Conservation (phyloP, 2,888 invertebrate species). For the Pteria penguin region DNA sequence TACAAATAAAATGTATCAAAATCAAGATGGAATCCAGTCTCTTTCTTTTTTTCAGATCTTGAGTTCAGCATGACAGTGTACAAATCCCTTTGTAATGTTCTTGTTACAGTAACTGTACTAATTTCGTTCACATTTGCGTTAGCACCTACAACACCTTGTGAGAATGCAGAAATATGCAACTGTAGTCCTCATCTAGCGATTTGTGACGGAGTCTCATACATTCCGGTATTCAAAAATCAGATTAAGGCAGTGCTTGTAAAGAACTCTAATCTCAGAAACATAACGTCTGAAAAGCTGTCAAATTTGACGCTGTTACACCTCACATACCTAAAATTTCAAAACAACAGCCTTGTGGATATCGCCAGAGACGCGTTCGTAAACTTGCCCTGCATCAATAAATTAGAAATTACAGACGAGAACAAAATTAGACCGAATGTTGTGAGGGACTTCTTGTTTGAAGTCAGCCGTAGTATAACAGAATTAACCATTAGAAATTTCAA, state of each 20-base stretch:
- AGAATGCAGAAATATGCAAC: not conserved
- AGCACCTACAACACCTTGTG: no score
- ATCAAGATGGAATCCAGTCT: no score
- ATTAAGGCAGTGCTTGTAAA: not conserved
- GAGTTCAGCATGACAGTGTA: no score
- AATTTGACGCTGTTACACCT: not conserved
- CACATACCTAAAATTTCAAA: not conserved
- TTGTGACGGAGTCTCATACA: not conserved
- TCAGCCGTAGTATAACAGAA: not conserved
- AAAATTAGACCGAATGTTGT: not conserved
- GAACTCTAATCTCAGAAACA: not conserved
- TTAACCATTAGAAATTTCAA: not conserved
- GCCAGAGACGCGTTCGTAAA: not conserved
- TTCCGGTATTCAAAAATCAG: conserved; percentile 4
- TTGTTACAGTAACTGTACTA: no score
- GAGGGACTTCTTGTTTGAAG: not conserved
- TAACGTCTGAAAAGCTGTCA: not conserved
- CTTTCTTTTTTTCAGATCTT: no score
- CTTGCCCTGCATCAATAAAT: not conserved
- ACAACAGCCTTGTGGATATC: conserved; percentile 11
- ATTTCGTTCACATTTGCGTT: no score
- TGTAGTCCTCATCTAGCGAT: not conserved
- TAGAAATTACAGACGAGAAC: conserved; percentile 17
- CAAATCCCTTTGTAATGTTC: no score
- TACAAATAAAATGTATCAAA: no score